Evolutionary conservation across 2,113 vertebrate genomes (phyloP).

Genomic region (Rhabdornis inornatus): DNA sequence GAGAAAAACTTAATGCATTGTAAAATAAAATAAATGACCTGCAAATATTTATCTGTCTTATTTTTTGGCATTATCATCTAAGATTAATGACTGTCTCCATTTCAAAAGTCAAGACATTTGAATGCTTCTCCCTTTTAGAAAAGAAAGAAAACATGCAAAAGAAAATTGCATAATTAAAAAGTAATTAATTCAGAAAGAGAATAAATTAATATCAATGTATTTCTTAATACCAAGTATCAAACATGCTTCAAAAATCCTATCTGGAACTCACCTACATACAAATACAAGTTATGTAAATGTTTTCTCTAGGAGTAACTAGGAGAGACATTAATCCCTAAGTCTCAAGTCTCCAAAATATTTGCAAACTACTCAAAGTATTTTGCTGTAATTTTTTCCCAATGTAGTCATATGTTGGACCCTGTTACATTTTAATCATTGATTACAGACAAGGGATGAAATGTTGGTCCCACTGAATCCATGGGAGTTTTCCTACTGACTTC

Average conservation of each 20-base stretch:
- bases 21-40: neutral
- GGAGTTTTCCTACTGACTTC: constrained; percentile 21
- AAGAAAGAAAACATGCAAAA: neutral
- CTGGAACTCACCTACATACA: neutral
- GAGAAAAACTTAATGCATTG: neutral
- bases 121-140: neutral
- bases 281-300: constrained; percentile 56
- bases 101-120: neutral
- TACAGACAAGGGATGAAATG: constrained; percentile 40
- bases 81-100: neutral
- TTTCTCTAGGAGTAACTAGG: constrained; percentile 67
- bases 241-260: neutral
- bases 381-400: constrained; percentile 33
- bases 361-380: constrained; percentile 53
- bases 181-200: neutral
- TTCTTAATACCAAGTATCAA: neutral
- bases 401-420: constrained; percentile 53
- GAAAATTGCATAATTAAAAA: neutral
- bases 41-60: constrained; percentile 3
- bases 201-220: neutral
- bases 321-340: constrained; percentile 52
- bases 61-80: constrained; percentile 29
- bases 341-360: constrained; percentile 59
- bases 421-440: constrained; percentile 68
- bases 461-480: neutral